Evolutionary conservation across 2,113 vertebrate species (phyloP), one percentile per base, ranked within the genome.

Genomic region (Tragelaphus imberbis): DNA sequence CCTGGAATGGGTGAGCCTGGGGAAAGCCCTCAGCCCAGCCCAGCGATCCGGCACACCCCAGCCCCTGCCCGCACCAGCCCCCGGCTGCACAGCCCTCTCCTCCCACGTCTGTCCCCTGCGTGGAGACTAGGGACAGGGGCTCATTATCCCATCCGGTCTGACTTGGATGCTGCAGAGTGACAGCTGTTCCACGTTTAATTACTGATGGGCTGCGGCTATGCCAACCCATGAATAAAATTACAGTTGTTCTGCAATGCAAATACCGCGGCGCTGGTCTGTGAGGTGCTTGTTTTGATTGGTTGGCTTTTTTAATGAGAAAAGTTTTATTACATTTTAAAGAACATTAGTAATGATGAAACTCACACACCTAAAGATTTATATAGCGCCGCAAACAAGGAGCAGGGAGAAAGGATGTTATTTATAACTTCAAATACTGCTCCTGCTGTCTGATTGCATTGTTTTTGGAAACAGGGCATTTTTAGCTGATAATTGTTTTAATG

Each of bases 141-240:
- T 97, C 97, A 95, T 98, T 97, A 97, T 96, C 97, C 93, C 75
- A 47, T 86, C 95, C 93, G 40, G 95, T 68, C 95, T 97, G 93
- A 91, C 33, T 61, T 1, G 90, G 95, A 98, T 65, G 96, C 92
- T 0, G 51, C 93, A 91, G 98, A 98, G 96, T 98, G 98, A 97
- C 98, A 98, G 98, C 98, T 98, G 98, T 90, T 98, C 81, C 1
- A 7, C 77, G 94, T 98, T 98, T 98, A 98, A 98, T 98, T 98
- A 98, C 98, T 94, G 96, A 96, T 97, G 97, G 98, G 98, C 97
- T 85, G 63, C 58, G 79, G 96, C 91, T 90, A 25, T 87, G 98
- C 97, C 96, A 97, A 84, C 63, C 94, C 90, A 91, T 98, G 98
- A 98, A 98, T 98, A 98, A 97, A 97, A 98, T 98, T 97, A 98